Conservation (phyloP, 2,113 vertebrate genomes). For the Laticauda colubrina region DNA sequence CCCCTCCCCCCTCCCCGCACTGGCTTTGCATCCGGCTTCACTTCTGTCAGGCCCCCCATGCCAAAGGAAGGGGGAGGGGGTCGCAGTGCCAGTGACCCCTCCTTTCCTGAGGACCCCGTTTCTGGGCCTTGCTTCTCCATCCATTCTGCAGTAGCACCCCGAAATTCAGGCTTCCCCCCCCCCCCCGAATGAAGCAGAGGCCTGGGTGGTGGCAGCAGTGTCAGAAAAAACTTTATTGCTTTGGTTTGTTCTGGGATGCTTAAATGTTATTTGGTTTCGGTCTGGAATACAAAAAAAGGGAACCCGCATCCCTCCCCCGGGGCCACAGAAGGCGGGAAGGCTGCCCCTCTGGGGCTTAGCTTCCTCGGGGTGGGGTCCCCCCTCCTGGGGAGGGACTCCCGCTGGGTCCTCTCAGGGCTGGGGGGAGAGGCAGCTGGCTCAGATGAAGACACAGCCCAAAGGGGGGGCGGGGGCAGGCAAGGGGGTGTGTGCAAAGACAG, state of each 20-base stretch:
- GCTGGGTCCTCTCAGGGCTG: background rate
- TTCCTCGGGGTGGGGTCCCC: background rate
- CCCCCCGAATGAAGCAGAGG: slow-evolving; percentile 30
- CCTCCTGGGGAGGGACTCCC: background rate
- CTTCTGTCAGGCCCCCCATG: background rate
- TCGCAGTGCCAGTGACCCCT: too few relatives aligned
- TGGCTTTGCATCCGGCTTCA: background rate
- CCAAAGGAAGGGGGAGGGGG: background rate
- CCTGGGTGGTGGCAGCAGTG: background rate
- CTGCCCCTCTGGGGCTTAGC: background rate
- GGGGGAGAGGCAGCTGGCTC: slow-evolving; percentile 51
- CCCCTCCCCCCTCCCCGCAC: background rate
- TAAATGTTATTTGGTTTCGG: slow-evolving; percentile 30
- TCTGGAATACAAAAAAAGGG: slow-evolving; percentile 46
- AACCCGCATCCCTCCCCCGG: slow-evolving; percentile 54
- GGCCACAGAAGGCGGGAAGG: slow-evolving; percentile 45
- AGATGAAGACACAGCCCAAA: slow-evolving; percentile 53
- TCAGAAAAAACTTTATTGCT: slow-evolving; percentile 43
- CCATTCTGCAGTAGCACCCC: background rate
- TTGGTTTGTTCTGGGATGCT: slow-evolving; percentile 44
- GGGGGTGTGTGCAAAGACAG: background rate
- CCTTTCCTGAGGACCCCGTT: too few relatives aligned
- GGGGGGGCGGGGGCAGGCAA: background rate
- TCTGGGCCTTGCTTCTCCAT: background rate
- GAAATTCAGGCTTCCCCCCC: too few relatives aligned